A percentile compares a stretch with the other conserved stretches of the same genome.
phyloP scores from a whole-genome alignment of 2,888 invertebrate genomes.

The Sipha maydis region DNA sequence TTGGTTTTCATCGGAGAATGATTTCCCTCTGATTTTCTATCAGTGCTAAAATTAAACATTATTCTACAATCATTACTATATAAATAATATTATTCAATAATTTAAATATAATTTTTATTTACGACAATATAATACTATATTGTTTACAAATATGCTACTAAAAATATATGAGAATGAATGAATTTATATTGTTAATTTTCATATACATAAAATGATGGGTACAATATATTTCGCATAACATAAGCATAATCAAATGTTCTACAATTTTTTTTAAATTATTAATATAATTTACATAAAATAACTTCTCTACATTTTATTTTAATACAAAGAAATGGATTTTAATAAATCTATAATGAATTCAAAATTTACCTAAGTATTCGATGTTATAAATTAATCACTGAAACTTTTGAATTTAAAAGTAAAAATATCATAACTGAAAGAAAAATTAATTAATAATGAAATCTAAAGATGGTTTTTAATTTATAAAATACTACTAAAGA shows the following conservation, averaged over 20 bases:
- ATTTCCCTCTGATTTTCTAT: conserved; percentile 40
- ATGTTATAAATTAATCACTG: not conserved
- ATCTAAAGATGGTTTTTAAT: conserved; percentile 17
- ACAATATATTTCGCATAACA: conserved; percentile 13
- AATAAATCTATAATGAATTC: conserved; percentile 24
- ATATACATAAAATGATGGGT: conserved; percentile 6
- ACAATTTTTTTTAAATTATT: not conserved
- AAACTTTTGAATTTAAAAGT: not conserved
- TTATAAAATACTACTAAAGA: conserved; percentile 19
- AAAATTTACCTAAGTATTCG: not conserved
- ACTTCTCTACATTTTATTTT: conserved; percentile 12
- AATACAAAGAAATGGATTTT: not conserved
- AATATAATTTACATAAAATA: not conserved
- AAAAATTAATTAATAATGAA: not conserved
- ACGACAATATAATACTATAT: not conserved
- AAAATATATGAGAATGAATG: conserved; percentile 32
- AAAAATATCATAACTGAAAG: not conserved
- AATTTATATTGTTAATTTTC: not conserved
- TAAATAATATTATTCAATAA: not conserved
- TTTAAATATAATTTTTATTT: not conserved
- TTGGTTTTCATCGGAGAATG: conserved; percentile 53
- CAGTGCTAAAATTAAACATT: conserved; percentile 38
- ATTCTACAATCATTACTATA: not conserved
- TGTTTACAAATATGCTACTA: not conserved
- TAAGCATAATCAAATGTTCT: conserved; percentile 12